Evolutionary conservation across 1,140 invertebrate species (phyloP).

Genomic region (Babylonia areolata): DNA sequence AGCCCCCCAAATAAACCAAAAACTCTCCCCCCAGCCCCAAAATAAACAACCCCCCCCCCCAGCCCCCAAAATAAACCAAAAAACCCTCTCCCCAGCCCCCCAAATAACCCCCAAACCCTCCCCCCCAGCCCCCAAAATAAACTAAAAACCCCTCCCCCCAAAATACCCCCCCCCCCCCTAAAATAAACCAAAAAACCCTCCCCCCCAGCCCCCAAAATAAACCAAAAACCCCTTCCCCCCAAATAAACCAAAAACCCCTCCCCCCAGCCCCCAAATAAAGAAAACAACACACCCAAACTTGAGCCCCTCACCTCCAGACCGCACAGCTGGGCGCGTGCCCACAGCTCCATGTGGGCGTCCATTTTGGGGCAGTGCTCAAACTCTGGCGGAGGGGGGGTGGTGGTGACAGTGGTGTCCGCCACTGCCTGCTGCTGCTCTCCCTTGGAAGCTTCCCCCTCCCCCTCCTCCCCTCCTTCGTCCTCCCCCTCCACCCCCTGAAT

Average conservation of each 20-base stretch:
- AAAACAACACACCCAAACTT: too few species aligned
- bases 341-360: not conserved
- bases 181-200: too few species aligned
- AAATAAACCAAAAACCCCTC: too few species aligned
- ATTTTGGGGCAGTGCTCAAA: not conserved
- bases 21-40: too few species aligned
- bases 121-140: not conserved
- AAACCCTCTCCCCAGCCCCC: not conserved
- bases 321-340: not conserved
- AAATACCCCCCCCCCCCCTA: not conserved
- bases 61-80: too few species aligned
- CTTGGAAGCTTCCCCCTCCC: not conserved
- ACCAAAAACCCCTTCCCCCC: too few species aligned
- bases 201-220: too few species aligned
- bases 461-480: not conserved
- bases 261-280: too few species aligned
- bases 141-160: too few species aligned
- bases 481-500: not conserved
- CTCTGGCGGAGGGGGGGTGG: not conserved
- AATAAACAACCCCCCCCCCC: not conserved
- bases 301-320: not conserved
- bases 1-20: too few species aligned
- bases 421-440: too few species aligned
- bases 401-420: too few species aligned
- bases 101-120: not conserved